Evolutionary conservation across 1,140 invertebrate species (phyloP), one percentile per base, ranked within the genome.

Genomic region (Drosophila pseudoobscura): DNA sequence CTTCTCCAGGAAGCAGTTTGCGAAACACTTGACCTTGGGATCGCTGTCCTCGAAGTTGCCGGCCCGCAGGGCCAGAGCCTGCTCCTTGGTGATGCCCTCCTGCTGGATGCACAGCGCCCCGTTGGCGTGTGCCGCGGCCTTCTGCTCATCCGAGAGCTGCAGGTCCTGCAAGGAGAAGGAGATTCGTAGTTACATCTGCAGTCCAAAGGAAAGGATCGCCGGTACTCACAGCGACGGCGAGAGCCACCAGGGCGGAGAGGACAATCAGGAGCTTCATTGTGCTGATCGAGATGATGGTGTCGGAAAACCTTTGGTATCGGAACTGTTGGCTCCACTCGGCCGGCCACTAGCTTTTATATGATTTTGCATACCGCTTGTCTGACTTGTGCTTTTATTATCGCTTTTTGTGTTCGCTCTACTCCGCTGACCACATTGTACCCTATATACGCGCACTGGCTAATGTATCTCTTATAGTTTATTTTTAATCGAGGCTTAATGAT

Each of bases 1-100:
- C 56, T 80, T 77, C 62, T 89, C 85, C 51, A 89, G 63, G 80
- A 89, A 89, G n/a, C 84, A 89, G 35, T 80, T 80, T 65, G 80
- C 65, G 24, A 89, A 89, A 57, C 84, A 89, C 46, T 89, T 89
- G 1, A 78, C 46, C 65, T 89, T 89, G 1, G 11, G n/a, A 45
- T 89, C 84, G 20, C 1, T 8, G 11, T 72, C 59, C 1, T 73
- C 75, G 9, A 88, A 89, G 0, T 73, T 77, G 22, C 84, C 83
- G 9, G 49, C 50, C 2, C 68, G 68, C 43, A 88, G 50, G 15
- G 66, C 58, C 2, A 46, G 0, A 0, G 66, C 84, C 55, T 88
- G 83, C 1, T 88, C 83, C 79, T 83, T 89, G 75, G 83, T 79
- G 29, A 89, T 52, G 9, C 84, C 83, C 44, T 88, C 83, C 71